Evolutionary conservation across 2,113 vertebrate genomes (phyloP).

Genomic region (Brevimyrus niger): DNA sequence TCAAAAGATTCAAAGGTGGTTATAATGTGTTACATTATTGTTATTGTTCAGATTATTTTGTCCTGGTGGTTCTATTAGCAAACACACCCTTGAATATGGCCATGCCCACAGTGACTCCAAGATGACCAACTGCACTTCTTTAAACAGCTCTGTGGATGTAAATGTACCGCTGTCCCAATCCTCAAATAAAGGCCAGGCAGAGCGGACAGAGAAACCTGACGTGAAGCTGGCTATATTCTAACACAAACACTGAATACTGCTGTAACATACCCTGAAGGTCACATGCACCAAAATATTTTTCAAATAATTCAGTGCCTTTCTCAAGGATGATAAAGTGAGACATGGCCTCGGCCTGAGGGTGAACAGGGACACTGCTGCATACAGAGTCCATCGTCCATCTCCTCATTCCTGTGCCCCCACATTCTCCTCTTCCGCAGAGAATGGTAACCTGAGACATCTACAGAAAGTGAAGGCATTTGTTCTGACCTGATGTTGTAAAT

Average conservation of each 20-base stretch:
- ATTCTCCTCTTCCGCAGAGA: conserved; percentile 38
- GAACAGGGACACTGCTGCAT: conserved; percentile 46
- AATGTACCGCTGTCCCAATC: neutral
- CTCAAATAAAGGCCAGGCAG: neutral
- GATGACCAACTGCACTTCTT: neutral
- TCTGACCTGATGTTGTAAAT: neutral
- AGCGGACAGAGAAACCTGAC: neutral
- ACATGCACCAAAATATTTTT: conserved; percentile 43
- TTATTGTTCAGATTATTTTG: neutral
- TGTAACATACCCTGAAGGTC: conserved; percentile 49
- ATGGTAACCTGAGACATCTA: conserved; percentile 42
- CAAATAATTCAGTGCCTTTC: conserved; percentile 15
- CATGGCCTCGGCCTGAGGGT: conserved; percentile 54
- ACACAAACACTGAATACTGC: neutral
- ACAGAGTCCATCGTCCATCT: conserved; percentile 47
- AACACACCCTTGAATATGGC: neutral
- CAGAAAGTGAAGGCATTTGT: neutral
- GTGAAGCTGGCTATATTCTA: neutral
- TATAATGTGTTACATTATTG: neutral
- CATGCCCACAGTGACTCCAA: neutral
- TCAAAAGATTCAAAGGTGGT: neutral
- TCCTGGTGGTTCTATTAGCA: neutral
- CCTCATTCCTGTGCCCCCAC: conserved; percentile 47
- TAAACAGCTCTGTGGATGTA: neutral
- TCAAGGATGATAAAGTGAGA: conserved; percentile 46